Base-by-base conservation (phyloP, 2,888 invertebrate genomes). In the Agriopis aurantiaria region DNA sequence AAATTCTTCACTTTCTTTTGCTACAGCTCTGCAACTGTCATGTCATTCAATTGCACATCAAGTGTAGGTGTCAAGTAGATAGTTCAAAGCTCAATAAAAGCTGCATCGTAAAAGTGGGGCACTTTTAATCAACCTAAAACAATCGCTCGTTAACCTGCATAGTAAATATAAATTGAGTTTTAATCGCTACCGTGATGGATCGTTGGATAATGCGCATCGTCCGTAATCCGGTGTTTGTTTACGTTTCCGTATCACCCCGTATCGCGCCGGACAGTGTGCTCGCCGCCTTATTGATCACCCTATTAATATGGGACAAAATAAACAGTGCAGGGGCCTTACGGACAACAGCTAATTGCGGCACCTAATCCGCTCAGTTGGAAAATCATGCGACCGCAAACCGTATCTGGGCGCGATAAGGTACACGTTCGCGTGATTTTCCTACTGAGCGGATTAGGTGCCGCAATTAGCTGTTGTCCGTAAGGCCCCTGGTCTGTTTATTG, bases 191-290 rank as follows among this genome's bases (percentile, higher is more conserved):
- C 73, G 80, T 89, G 89, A 91, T 89, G 79, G 88, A 91, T 91
- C 80, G 79, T 56, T 75, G 78, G 83, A 85, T 88, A 86, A 82
- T 60, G 81, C 78, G 78, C 80, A 83, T 83, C 80, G 77, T 82
- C 85, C 84, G 80, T 88, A 86, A 88, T 86, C 83, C 83, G 63
- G 72, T 89, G 88, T 90, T 88, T 91, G 89, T 88, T 88, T 87
- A 85, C 80, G 79, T 56, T 74, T 75, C 69, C 72, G 78, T 87
- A 88, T 87, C 88, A 80, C 71, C 73, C 68, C 73, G 79, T 88
- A 88, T 87, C 88, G 81, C 70, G 45, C 64, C 77, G 77, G 78
- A 71, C 81, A 75, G 78, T 80, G 75, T 78, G 73, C 75, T 81
- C 82, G 76, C 65, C 65, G 74, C 74, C 75, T 87, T 86, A 89